phyloP scores from a whole-genome alignment of 92 coral and sea anemone species.

The Actinernus sp. region DNA sequence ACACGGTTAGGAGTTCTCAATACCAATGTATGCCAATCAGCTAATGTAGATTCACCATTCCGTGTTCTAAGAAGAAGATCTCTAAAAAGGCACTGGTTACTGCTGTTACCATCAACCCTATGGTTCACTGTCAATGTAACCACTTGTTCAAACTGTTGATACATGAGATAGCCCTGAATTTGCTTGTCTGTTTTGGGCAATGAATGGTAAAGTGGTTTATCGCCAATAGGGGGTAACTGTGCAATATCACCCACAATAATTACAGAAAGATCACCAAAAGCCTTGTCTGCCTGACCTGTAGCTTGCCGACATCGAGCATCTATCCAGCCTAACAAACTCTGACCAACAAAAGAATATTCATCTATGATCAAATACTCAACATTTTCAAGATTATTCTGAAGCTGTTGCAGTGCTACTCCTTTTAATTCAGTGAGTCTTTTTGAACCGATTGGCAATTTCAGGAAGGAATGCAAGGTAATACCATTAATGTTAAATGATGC shows the following conservation, averaged over 20 bases:
- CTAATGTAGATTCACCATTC: conserved; percentile 68
- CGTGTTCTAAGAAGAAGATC: conserved; percentile 60
- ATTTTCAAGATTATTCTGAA: conserved; percentile 62
- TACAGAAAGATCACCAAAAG: conserved; percentile 66
- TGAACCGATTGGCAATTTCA: conserved; percentile 50
- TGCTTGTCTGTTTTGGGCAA: conserved; percentile 62
- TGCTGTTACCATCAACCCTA: conserved; percentile 57
- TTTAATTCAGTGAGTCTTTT: conserved; percentile 63
- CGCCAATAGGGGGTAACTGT: conserved; percentile 72
- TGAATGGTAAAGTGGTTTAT: conserved; percentile 61
- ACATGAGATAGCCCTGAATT: conserved; percentile 58
- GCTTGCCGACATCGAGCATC: conserved; percentile 58
- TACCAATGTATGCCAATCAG: conserved; percentile 61
- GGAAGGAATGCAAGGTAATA: conserved; percentile 52
- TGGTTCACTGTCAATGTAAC: conserved; percentile 71
- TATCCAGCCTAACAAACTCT: conserved; percentile 37
- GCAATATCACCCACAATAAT: conserved; percentile 68
- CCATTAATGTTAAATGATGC: conserved; percentile 65
- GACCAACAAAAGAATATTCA: conserved; percentile 69
- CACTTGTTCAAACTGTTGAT: conserved; percentile 63
- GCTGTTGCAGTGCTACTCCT: conserved; percentile 71
- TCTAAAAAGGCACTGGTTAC: conserved; percentile 45
- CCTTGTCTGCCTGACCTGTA: conserved; percentile 33
- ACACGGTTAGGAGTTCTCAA: conserved; percentile 54
- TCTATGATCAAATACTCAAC: conserved; percentile 58